Evolutionary conservation across 2,797 vertebrate genomes (phyloP).

Genomic region (Tolypeutes matacus): DNA sequence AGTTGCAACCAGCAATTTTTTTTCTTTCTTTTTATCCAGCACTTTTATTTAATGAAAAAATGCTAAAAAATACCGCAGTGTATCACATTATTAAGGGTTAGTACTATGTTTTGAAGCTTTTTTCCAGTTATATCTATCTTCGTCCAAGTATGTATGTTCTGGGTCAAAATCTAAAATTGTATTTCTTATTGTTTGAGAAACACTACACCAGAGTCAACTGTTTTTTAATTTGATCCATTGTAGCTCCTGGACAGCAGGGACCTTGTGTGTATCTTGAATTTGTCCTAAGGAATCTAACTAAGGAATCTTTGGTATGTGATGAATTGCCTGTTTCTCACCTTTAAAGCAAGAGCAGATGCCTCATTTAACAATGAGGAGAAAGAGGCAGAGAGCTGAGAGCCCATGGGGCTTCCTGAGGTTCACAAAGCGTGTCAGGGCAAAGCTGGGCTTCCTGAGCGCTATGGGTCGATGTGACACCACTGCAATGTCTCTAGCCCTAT

Average conservation of each 20-base stretch:
- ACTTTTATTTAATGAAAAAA: not conserved
- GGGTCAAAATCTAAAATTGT: not conserved
- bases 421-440: not conserved
- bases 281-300: slow-evolving; percentile 8
- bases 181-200: slow-evolving; percentile 30
- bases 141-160: not conserved
- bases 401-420: not conserved
- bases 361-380: not conserved
- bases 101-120: not conserved
- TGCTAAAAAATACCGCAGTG: not conserved
- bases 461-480: not conserved
- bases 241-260: not conserved
- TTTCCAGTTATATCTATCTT: not conserved
- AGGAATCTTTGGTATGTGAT: slow-evolving; percentile 3
- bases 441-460: not conserved
- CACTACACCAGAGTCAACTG: not conserved
- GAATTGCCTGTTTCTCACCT: not conserved
- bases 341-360: not conserved
- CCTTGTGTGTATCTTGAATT: not conserved
- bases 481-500: not conserved
- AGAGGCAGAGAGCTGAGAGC: not conserved
- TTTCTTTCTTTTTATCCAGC: not conserved
- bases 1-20: not conserved
- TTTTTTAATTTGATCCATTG: not conserved
- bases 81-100: not conserved